phyloP scores from a whole-genome alignment of 37 sponge, comb jelly and placozoan genomes.

The Dysidea cf. avara region DNA sequence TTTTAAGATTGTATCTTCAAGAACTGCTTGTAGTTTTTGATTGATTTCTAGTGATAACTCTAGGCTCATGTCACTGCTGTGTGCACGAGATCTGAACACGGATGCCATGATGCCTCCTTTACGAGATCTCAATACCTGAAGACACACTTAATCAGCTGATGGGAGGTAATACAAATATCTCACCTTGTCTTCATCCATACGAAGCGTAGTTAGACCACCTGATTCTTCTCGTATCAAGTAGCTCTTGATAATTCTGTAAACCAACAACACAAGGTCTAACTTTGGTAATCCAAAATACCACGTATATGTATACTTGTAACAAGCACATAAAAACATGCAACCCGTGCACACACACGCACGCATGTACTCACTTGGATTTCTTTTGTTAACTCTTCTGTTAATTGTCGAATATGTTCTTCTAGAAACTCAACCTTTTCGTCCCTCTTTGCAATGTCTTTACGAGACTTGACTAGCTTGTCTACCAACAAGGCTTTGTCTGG shows the following conservation, averaged over 20 bases:
- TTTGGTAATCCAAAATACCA: too few species aligned
- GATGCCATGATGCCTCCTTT: constrained; percentile 83
- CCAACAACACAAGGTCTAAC: not conserved
- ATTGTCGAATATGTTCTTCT: constrained; percentile 76
- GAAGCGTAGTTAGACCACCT: constrained; percentile 68
- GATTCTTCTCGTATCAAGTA: constrained; percentile 76
- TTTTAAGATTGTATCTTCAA: constrained; percentile 88
- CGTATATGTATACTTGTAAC: not conserved
- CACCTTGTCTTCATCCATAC: constrained; percentile 64
- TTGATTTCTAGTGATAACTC: constrained; percentile 87
- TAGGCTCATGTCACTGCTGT: constrained; percentile 47
- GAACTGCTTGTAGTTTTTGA: constrained; percentile 78
- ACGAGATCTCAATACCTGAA: constrained; percentile 3
- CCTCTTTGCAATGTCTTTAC: constrained; percentile 59
- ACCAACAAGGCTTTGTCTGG: constrained; percentile 77
- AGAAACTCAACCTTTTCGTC: constrained; percentile 84
- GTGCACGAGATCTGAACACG: constrained; percentile 49
- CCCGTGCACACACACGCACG: too few species aligned
- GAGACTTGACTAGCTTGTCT: constrained; percentile 57
- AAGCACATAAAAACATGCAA: too few species aligned
- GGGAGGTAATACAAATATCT: constrained; percentile 8
- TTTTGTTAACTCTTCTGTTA: constrained; percentile 78
- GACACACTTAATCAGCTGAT: not conserved
- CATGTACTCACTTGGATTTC: constrained; percentile 83
- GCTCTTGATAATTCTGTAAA: constrained; percentile 71